phyloP scores from a whole-genome alignment of 1,140 invertebrate species.

The Latrodectus geometricus region DNA sequence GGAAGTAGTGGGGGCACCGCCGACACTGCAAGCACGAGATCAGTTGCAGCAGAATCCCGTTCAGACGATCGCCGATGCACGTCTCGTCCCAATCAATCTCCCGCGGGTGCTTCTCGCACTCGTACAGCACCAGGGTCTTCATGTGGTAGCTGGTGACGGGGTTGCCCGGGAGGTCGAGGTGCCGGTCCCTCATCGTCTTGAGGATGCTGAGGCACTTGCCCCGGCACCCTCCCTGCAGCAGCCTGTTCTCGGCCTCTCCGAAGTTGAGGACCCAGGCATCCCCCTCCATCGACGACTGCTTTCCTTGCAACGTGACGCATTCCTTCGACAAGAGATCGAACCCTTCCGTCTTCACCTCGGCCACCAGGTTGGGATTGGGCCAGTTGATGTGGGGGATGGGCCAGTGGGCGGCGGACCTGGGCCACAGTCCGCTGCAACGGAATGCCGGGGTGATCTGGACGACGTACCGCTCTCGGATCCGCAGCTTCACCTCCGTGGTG shows the following conservation, averaged over 20 bases:
- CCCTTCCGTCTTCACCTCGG: constrained; percentile 96
- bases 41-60: constrained; percentile 94
- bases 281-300: constrained; percentile 95
- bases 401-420: constrained; percentile 93
- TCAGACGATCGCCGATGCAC: constrained; percentile 92
- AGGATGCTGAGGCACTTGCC: constrained; percentile 90
- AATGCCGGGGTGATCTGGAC: constrained; percentile 92
- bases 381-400: constrained; percentile 89
- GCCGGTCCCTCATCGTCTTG: constrained; percentile 91
- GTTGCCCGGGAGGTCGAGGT: constrained; percentile 91
- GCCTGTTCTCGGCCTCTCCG: constrained; percentile 89
- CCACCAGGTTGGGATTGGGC: constrained; percentile 93
- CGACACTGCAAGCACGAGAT: constrained; percentile 97
- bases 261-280: constrained; percentile 97
- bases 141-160: constrained; percentile 94
- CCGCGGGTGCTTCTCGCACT: constrained; percentile 96
- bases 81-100: constrained; percentile 96
- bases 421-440: constrained; percentile 94
- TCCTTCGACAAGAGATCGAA: constrained; percentile 96
- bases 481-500: constrained; percentile 86
- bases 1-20: constrained; percentile 93
- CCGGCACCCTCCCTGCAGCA: constrained; percentile 90
- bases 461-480: constrained; percentile 86
- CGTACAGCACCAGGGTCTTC: constrained; percentile 93
- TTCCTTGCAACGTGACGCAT: constrained; percentile 80